Evolutionary conservation across 2,888 invertebrate species (phyloP), one percentile per base, ranked within the genome.

Genomic region (Octonoba sinensis): DNA sequence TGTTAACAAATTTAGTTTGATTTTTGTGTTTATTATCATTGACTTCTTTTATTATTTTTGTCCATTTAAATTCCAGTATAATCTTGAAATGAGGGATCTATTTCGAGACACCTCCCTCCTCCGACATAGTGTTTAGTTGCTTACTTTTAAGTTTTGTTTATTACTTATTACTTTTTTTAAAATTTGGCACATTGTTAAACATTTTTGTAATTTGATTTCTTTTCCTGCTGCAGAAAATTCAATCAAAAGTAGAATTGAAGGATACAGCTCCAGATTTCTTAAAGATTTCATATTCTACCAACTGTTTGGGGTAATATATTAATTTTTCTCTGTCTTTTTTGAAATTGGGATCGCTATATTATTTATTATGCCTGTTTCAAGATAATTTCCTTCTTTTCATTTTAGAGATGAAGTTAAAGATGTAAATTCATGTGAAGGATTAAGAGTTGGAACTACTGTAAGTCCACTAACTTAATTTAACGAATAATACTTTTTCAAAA

Each of bases 201-300:
- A 47, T 66, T 47, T 36, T 15, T n/a, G 13, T 8, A 60, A 46
- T 13, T 24, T 71, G 22, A 22, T 18, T 27, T 49, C 1, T 20
- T 36, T 62, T 56, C 24, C 44, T 24, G 56, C n/a, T 88, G 89
- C 12, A 96, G 94, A 94, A 94, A 93, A 97, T 97, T 88, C 95
- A 96, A 20, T 96, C 96, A 60, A 92, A 94, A 0, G 94, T 97
- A 0, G 95, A 95, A 90, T 93, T 97, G 93, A 96, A 94, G 88
- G 95, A 96, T 86, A 95, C 94, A 85, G 93, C 95, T 11, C 93
- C 93, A 81, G 93, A 93, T 86, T 92, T 93, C 60, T 91, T 98
- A 1, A 93, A 94, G 88, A 92, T 98, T 59, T 92, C 92, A 84
- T 99, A 97, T 90, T 93, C 92, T 88, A 95, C 90, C 49, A 88